These are phyloP conservation scores for Neogobius melanostomus DNA, from an alignment of 2,113 vertebrate species.

Conservation along the genomic window DNA sequence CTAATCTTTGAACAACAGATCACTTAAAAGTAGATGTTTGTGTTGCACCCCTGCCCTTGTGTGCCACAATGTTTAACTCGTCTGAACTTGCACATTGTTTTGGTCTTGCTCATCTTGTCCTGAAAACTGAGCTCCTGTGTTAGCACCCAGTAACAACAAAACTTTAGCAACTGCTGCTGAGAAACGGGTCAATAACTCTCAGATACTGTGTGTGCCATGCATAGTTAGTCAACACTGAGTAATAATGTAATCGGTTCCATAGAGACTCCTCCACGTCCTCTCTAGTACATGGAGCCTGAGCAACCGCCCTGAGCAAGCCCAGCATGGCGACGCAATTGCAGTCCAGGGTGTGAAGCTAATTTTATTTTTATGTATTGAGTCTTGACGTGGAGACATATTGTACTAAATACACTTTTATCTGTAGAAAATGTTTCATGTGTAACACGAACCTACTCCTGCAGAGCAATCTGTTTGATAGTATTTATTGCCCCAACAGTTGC, in stretches of 20 bases:
- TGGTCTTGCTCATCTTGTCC: constrained; percentile 1
- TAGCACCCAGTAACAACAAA: not conserved
- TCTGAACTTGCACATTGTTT: not conserved
- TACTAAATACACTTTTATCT: not conserved
- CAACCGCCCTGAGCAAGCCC: too few species aligned
- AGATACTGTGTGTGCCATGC: too few species aligned
- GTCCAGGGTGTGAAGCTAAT: not conserved
- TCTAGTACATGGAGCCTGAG: too few species aligned
- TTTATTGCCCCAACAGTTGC: not conserved
- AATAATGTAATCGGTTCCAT: too few species aligned
- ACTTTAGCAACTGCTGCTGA: not conserved
- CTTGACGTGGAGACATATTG: not conserved
- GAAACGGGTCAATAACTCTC: not conserved
- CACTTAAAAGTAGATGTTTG: not conserved
- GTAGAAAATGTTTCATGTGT: not conserved
- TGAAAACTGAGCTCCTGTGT: not conserved
- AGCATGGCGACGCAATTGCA: too few species aligned
- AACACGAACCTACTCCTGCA: not conserved
- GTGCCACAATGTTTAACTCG: not conserved
- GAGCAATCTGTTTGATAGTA: not conserved
- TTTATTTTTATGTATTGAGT: not conserved
- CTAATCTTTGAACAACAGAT: too few species aligned
- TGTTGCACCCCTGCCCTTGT: not conserved
- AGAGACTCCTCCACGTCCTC: too few species aligned
- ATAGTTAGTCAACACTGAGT: too few species aligned